phyloP scores from a whole-genome alignment of 2,797 vertebrate species.

The Urosaurus nigricauda region DNA sequence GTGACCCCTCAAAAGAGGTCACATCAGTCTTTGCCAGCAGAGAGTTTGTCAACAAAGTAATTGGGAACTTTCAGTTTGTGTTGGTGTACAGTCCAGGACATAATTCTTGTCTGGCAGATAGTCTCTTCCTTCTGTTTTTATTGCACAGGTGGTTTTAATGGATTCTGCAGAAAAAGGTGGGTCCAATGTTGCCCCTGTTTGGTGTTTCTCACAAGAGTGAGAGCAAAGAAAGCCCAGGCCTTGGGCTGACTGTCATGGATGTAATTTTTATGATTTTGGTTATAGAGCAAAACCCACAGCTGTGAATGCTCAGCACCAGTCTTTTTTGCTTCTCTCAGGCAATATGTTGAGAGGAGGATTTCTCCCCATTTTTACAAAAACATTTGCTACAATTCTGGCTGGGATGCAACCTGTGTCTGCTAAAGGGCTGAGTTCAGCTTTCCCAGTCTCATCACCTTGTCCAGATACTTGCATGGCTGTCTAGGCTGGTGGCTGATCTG shows the following conservation, averaged over 20 bases:
- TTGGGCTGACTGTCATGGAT: not conserved
- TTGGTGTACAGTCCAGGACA: too few species aligned
- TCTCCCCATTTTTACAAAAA: constrained; percentile 57
- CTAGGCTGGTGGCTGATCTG: constrained; percentile 85
- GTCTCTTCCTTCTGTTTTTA: constrained; percentile 9
- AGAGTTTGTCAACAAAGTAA: not conserved
- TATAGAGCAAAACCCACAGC: constrained; percentile 59
- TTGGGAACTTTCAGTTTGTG: not conserved
- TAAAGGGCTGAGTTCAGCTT: not conserved
- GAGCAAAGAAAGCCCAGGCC: not conserved
- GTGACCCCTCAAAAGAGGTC: not conserved
- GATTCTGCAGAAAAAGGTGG: constrained; percentile 3
- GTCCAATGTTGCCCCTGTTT: not conserved
- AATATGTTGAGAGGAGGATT: constrained; percentile 19
- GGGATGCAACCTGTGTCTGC: constrained; percentile 46
- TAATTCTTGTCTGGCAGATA: not conserved
- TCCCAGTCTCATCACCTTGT: constrained; percentile 82
- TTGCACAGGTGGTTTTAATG: constrained; percentile 18
- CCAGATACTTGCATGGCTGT: constrained; percentile 85
- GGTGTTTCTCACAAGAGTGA: not conserved
- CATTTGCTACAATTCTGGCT: constrained; percentile 73
- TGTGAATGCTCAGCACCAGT: not conserved
- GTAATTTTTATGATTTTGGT: constrained; percentile 37
- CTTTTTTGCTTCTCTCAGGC: not conserved
- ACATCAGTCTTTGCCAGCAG: constrained; percentile 12